phyloP scores from a whole-genome alignment of 1,140 invertebrate genomes.

The Epicauta chinensis region DNA sequence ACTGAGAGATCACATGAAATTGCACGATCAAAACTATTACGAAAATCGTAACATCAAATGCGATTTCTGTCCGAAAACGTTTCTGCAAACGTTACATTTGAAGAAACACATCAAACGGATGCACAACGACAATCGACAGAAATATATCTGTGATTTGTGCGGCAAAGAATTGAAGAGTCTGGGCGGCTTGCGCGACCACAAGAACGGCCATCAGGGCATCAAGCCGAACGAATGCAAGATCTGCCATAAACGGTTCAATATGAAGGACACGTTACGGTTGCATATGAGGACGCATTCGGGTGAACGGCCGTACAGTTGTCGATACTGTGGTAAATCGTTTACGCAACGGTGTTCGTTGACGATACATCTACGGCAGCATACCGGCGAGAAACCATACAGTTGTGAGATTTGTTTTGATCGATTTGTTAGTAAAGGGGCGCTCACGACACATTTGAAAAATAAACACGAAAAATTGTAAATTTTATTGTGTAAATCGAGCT shows the following conservation, averaged over 20 bases:
- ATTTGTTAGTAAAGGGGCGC: constrained; percentile 52
- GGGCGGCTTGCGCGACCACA: constrained; percentile 30
- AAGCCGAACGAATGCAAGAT: constrained; percentile 44
- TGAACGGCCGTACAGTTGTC: constrained; percentile 66
- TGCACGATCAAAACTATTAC: constrained; percentile 26
- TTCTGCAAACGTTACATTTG: constrained; percentile 23
- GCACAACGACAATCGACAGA: constrained; percentile 23
- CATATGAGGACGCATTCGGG: constrained; percentile 57
- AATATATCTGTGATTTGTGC: constrained; percentile 31
- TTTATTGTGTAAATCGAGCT: too few species aligned
- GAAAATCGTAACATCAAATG: constrained; percentile 43
- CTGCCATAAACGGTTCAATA: constrained; percentile 53
- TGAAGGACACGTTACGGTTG: constrained; percentile 51
- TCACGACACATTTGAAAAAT: constrained; percentile 52
- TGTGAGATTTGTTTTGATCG: constrained; percentile 44
- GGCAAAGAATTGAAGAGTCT: constrained; percentile 33
- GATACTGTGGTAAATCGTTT: constrained; percentile 58
- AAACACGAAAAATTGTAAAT: constrained; percentile 12
- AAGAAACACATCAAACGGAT: constrained; percentile 28
- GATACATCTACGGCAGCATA: constrained; percentile 48
- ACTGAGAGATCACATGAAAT: constrained; percentile 27
- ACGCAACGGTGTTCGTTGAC: constrained; percentile 30
- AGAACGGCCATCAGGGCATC: constrained; percentile 16
- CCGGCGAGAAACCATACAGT: constrained; percentile 42
- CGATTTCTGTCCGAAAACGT: constrained; percentile 44